Conservation (phyloP, 1,140 invertebrate species). For the Saxidomus purpurata region DNA sequence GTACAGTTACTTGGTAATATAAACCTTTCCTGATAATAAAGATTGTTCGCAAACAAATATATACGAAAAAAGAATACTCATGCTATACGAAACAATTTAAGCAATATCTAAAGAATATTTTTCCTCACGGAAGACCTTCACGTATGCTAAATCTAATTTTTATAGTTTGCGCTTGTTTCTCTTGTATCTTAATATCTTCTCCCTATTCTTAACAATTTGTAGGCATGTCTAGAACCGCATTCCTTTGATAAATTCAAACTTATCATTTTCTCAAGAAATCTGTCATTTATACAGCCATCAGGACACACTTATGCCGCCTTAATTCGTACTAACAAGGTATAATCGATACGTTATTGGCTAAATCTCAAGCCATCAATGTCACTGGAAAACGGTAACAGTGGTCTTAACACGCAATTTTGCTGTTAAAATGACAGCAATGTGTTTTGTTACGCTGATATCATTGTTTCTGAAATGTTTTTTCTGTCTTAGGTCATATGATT, state of each 20-base stretch:
- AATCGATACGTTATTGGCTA: conserved; percentile 47
- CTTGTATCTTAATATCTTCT: too few species aligned
- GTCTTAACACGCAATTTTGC: conserved; percentile 32
- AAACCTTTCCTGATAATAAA: too few species aligned
- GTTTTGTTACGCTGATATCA: conserved; percentile 31
- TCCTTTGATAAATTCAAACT: conserved; percentile 9
- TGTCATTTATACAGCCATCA: conserved; percentile 13
- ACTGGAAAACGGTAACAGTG: background rate
- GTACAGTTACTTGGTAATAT: too few species aligned
- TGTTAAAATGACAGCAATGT: conserved; percentile 50
- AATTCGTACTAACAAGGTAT: conserved; percentile 42
- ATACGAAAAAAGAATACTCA: too few species aligned
- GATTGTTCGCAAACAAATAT: too few species aligned
- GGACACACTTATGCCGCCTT: conserved; percentile 1
- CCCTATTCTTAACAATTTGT: too few species aligned
- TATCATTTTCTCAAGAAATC: background rate
- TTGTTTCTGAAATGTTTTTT: background rate
- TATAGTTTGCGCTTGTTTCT: too few species aligned
- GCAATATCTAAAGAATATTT: too few species aligned
- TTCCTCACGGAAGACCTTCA: too few species aligned
- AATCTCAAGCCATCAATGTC: conserved; percentile 46
- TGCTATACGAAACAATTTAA: too few species aligned
- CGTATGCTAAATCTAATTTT: too few species aligned
- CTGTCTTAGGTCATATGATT: background rate
- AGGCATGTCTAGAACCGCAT: background rate